Evolutionary conservation across 2,888 invertebrate species (phyloP).

Genomic region (Amblyjoppa proteus): DNA sequence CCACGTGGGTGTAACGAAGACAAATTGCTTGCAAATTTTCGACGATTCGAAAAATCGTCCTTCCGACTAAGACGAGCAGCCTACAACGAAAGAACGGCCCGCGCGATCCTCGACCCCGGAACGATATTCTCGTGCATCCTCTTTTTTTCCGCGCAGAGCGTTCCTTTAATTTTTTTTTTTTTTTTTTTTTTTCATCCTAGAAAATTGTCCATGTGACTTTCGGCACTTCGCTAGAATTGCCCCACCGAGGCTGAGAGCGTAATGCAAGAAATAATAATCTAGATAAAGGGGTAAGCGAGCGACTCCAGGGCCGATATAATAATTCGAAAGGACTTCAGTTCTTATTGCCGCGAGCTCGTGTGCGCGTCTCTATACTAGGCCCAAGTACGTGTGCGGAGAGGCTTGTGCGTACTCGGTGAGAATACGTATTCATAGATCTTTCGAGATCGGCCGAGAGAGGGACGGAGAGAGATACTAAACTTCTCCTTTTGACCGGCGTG

Average conservation of each 20-base stretch:
- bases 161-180: background rate
- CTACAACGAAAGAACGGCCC: slow-evolving; percentile 27
- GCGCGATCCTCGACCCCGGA: background rate
- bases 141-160: slow-evolving; percentile 9
- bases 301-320: slow-evolving; percentile 60
- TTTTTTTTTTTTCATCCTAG: background rate
- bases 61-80: slow-evolving; percentile 35
- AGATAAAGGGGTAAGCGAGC: slow-evolving; percentile 33
- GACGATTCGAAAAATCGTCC: slow-evolving; percentile 71
- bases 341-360: slow-evolving; percentile 43
- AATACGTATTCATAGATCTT: slow-evolving; percentile 67
- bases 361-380: slow-evolving; percentile 23
- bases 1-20: slow-evolving; percentile 83
- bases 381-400: slow-evolving; percentile 12
- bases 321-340: slow-evolving; percentile 65
- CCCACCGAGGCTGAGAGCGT: slow-evolving; percentile 38
- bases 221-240: slow-evolving; percentile 20
- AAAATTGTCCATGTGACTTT: slow-evolving; percentile 6
- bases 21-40: slow-evolving; percentile 82
- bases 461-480: slow-evolving; percentile 36
- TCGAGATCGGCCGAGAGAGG: slow-evolving; percentile 31
- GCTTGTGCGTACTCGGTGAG: slow-evolving; percentile 52
- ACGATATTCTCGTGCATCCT: slow-evolving; percentile 1
- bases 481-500: slow-evolving; percentile 63
- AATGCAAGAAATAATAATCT: slow-evolving; percentile 45